Conservation (phyloP, 2,888 invertebrate species). For the Choreutis nemorana region DNA sequence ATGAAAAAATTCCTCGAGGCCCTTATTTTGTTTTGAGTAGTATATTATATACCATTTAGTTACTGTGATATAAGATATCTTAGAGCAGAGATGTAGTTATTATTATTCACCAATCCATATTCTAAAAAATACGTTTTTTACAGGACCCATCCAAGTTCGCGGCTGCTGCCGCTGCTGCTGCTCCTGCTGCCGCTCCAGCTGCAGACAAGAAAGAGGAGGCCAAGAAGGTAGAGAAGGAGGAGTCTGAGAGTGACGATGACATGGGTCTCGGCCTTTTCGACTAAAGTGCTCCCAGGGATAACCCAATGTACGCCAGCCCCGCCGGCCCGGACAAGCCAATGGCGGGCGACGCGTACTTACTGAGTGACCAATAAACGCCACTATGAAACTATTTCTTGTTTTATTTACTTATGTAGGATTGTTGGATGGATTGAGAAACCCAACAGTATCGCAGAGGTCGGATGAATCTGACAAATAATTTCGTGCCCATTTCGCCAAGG, state of each 20-base stretch:
- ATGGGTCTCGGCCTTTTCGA: constrained; percentile 98
- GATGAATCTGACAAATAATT: no score
- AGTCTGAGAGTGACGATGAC: constrained; percentile 88
- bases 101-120: neutral
- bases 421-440: no score
- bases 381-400: constrained; percentile 4
- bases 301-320: constrained; percentile 25
- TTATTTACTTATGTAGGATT: constrained; percentile 2
- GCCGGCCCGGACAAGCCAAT: constrained; percentile 55
- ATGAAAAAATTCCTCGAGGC: no score
- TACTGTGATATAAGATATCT: no score
- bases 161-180: constrained; percentile 66
- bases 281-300: constrained; percentile 49
- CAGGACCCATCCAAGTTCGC: constrained; percentile 94
- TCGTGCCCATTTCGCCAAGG: no score
- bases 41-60: no score
- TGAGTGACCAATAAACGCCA: constrained; percentile 7
- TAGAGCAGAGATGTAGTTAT: no score
- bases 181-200: constrained; percentile 71
- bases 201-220: constrained; percentile 71
- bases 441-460: no score
- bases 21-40: no score
- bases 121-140: constrained; percentile 17
- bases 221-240: constrained; percentile 84
- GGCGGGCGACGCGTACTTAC: constrained; percentile 35